Percentiles rank a stretch among this genome's conserved stretches.
Conservation (phyloP, 2,797 vertebrate genomes). For the Muraenolepis orangiensis region DNA sequence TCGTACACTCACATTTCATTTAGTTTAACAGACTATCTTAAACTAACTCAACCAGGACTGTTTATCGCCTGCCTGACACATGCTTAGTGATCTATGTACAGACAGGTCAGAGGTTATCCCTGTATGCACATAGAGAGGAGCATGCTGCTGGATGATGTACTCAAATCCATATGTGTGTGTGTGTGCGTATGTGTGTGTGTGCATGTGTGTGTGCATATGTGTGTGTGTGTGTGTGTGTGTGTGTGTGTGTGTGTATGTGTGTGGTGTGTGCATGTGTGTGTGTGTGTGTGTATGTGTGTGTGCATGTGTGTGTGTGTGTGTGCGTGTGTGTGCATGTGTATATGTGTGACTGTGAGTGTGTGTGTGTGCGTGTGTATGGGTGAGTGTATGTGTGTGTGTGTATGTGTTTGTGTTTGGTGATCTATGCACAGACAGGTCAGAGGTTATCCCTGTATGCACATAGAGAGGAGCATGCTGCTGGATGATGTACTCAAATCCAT, state of each 20-base stretch:
- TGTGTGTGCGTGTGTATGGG: too few relatives aligned
- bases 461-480: background rate
- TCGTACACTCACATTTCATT: too few relatives aligned
- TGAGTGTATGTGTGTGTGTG: too few relatives aligned
- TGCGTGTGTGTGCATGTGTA: too few relatives aligned
- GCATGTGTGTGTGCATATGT: background rate
- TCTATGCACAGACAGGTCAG: background rate
- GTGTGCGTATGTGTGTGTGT: background rate
- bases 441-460: background rate
- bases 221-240: too few relatives aligned
- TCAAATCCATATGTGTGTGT: background rate
- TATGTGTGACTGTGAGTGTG: too few relatives aligned
- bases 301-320: too few relatives aligned
- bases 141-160: background rate
- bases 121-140: background rate
- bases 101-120: constrained; percentile 1
- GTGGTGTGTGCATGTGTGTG: too few relatives aligned
- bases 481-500: background rate
- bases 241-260: too few relatives aligned
- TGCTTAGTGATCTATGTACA: background rate
- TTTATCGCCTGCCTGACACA: background rate
- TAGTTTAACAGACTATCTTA: too few relatives aligned
- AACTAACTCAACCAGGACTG: background rate
- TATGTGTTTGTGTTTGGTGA: background rate
- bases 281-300: too few relatives aligned